Percentiles rank a stretch among this genome's conserved stretches.
phyloP scores from a whole-genome alignment of 1,140 invertebrate genomes.

The Oedothorax gibbosus region DNA sequence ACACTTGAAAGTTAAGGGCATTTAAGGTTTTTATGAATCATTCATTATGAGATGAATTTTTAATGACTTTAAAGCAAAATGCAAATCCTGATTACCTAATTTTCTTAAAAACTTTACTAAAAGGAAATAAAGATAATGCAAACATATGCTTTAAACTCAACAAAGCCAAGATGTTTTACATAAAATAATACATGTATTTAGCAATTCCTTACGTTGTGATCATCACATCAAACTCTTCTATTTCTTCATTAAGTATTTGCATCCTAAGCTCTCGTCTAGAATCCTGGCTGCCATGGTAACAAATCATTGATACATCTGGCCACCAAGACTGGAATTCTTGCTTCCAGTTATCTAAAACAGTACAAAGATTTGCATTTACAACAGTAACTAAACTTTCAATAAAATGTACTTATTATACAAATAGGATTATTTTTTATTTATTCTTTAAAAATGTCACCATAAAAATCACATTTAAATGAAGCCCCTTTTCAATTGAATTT shows the following conservation, averaged over 20 bases:
- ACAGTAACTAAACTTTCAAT: too few species aligned
- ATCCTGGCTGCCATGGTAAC: constrained; percentile 90
- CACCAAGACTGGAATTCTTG: constrained; percentile 88
- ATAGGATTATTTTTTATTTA: too few species aligned
- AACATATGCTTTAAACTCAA: neutral
- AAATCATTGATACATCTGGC: constrained; percentile 80
- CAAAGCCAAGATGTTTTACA: neutral
- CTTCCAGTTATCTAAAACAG: constrained; percentile 84
- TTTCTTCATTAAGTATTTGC: constrained; percentile 78
- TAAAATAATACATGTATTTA: neutral
- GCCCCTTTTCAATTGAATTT: too few species aligned
- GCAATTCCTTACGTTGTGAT: constrained; percentile 80
- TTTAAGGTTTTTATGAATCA: too few species aligned
- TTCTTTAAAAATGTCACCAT: constrained; percentile 34
- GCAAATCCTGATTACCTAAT: too few species aligned
- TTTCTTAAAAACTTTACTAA: too few species aligned
- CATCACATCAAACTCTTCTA: constrained; percentile 83
- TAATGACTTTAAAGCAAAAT: too few species aligned
- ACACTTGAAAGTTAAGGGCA: too few species aligned
- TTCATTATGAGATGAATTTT: too few species aligned
- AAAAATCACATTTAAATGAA: neutral
- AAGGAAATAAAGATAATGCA: neutral
- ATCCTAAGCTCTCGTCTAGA: constrained; percentile 82
- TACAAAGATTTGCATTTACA: neutral
- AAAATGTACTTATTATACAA: too few species aligned